Conservation (phyloP, 2,113 vertebrate species). For the Erpornis zantholeuca region DNA sequence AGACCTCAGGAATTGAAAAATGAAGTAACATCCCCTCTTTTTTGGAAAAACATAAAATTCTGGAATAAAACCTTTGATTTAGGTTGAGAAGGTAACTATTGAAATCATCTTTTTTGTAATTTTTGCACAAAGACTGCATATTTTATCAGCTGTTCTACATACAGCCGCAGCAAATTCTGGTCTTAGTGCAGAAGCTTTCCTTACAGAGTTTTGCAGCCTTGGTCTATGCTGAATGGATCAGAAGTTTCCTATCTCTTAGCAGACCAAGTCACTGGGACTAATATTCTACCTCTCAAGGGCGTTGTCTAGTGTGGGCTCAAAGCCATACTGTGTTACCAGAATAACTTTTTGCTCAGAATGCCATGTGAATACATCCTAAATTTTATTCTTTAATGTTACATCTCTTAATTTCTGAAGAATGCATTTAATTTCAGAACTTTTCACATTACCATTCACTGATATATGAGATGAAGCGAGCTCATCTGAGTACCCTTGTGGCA, state of each 20-base stretch:
- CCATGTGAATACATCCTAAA: neutral
- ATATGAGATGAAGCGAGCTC: neutral
- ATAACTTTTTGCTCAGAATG: neutral
- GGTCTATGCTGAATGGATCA: neutral
- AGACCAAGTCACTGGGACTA: neutral
- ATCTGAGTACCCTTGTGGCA: neutral
- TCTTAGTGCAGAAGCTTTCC: neutral
- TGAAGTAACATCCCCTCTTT: neutral
- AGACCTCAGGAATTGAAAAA: neutral
- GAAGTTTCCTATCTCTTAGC: neutral
- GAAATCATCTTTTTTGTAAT: neutral
- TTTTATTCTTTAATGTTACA: accelerated
- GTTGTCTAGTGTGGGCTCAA: neutral
- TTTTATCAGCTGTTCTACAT: neutral
- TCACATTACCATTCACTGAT: neutral
- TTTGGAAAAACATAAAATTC: neutral
- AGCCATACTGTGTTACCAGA: neutral
- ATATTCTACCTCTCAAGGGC: neutral
- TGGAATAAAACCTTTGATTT: neutral
- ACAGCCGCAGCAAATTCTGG: neutral
- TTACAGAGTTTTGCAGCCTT: neutral
- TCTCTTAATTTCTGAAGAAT: neutral
- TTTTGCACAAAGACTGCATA: neutral
- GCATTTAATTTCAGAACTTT: neutral
- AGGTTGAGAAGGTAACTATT: neutral